Evolutionary conservation across 1,140 invertebrate species (phyloP).

Genomic region (Habropoda laboriosa): DNA sequence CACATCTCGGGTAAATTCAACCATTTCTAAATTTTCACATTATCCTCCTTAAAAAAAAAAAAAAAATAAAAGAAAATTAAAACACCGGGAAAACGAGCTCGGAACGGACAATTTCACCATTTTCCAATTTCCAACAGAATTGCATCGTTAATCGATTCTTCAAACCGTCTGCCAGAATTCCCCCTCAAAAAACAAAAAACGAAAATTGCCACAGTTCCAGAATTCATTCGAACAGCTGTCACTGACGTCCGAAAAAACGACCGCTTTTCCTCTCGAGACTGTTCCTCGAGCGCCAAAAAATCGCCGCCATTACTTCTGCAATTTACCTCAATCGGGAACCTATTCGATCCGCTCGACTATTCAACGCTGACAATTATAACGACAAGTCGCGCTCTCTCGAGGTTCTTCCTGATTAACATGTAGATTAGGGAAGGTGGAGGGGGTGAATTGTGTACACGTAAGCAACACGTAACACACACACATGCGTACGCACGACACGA

Average conservation of each 20-base stretch:
- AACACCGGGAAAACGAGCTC: too few species aligned
- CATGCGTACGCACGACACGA: background rate
- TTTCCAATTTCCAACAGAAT: too few species aligned
- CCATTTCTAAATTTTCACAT: too few species aligned
- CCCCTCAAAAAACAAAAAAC: too few species aligned
- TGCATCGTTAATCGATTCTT: background rate
- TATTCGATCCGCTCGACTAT: background rate
- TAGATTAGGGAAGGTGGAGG: too few species aligned
- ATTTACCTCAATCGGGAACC: background rate
- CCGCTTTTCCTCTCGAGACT: too few species aligned
- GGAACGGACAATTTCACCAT: too few species aligned
- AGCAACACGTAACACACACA: conserved; percentile 31
- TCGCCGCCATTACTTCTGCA: background rate
- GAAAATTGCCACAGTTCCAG: background rate
- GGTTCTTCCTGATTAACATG: too few species aligned
- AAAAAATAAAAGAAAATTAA: too few species aligned
- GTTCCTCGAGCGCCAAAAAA: background rate
- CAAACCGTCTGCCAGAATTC: too few species aligned
- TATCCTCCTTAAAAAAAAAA: too few species aligned
- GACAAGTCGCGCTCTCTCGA: background rate
- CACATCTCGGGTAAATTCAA: too few species aligned
- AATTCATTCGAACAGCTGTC: conserved; percentile 11
- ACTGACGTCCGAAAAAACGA: background rate
- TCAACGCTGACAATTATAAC: background rate
- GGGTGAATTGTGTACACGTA: conserved; percentile 4